Base-by-base conservation (phyloP, 1,140 invertebrate species). In the Megathymus violae region DNA sequence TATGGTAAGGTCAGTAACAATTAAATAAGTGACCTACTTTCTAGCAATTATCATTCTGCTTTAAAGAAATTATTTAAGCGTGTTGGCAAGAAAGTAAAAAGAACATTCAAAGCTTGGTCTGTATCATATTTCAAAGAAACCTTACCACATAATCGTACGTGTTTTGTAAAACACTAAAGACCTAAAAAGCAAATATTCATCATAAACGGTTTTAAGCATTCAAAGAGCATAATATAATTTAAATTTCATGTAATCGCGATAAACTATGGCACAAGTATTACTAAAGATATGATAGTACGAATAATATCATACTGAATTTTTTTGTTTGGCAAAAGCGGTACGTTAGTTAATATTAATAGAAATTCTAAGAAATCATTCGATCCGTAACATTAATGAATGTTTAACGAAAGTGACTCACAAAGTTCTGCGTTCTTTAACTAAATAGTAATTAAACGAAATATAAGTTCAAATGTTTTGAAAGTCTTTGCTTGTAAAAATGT, bases 81-180 rank as follows among this genome's bases (percentile, higher is more conserved):
- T 44, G 25, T 44, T 19, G 10, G 52, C 52, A 58, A 58, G 9
- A n/a, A 7, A 58, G 44, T 43, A 56, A 58, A 43, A 56, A 27
- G 38, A 31, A 46, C 40, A 58, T 58, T 46, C 15, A 58, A 58
- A 58, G 54, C 54, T 46, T 46, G 17, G 3, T 34, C 22, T 56
- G 40, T 16, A 54, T 14, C 25, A 58, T 56, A 56, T 44, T 44
- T 44, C 13, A 58, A 58, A n/a, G 34, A 25, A 44, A 56, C 52
- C 52, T 56, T 56, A 56, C 52, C 52, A 56, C 22, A 56, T 56
- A 56, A 56, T 54, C 36, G 51, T 56, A 56, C 52, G 40, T 56
- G 22, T 44, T 56, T 56, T 56, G 52, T 56, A 44, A 56, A 56
- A 56, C 52, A 44, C 52, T 56, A 56, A 56, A 31, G 25, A 43